Evolutionary conservation across 1,140 invertebrate species (phyloP).

Genomic region (Drosophila varians): DNA sequence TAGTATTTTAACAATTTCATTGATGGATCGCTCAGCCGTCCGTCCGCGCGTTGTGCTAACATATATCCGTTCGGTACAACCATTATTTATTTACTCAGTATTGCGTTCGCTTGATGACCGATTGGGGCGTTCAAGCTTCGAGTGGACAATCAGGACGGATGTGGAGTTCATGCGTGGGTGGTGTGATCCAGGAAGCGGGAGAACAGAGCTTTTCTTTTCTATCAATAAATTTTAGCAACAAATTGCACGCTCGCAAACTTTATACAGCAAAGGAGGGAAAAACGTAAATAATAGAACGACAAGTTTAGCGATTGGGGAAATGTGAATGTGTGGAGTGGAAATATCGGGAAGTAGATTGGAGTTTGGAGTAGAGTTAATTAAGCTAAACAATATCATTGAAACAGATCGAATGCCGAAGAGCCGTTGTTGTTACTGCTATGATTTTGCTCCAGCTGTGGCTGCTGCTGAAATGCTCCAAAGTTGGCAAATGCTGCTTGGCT

Average conservation of each 20-base stretch:
- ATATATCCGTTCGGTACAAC: slow-evolving; percentile 72
- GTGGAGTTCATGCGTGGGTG: slow-evolving; percentile 54
- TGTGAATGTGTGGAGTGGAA: slow-evolving; percentile 42
- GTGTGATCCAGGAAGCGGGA: slow-evolving; percentile 22
- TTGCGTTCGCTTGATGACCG: slow-evolving; percentile 56
- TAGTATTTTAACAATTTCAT: slow-evolving; percentile 71
- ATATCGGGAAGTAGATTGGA: slow-evolving; percentile 15
- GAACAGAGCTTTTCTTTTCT: slow-evolving; percentile 21
- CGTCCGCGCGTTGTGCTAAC: slow-evolving; percentile 65
- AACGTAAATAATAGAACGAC: slow-evolving; percentile 16
- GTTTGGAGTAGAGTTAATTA: slow-evolving; percentile 48
- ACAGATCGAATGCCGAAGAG: slow-evolving; percentile 80
- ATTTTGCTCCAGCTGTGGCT: slow-evolving; percentile 48
- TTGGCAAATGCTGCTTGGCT: slow-evolving; percentile 79
- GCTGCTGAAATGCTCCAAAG: slow-evolving; percentile 73
- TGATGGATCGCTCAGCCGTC: slow-evolving; percentile 66
- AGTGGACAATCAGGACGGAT: slow-evolving; percentile 72
- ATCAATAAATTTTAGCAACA: slow-evolving; percentile 70
- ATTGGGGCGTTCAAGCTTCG: slow-evolving; percentile 48
- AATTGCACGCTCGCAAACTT: slow-evolving; percentile 45
- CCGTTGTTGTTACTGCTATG: slow-evolving; percentile 71
- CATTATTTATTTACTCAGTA: slow-evolving; percentile 65
- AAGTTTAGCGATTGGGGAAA: slow-evolving; percentile 23
- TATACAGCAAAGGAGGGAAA: slow-evolving; percentile 35
- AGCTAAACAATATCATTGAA: slow-evolving; percentile 84